Percentiles rank a stretch among this genome's conserved stretches.
These are phyloP conservation scores for Coelopa frigida DNA, from an alignment of 1,140 invertebrate genomes.

Conservation along the genomic window DNA sequence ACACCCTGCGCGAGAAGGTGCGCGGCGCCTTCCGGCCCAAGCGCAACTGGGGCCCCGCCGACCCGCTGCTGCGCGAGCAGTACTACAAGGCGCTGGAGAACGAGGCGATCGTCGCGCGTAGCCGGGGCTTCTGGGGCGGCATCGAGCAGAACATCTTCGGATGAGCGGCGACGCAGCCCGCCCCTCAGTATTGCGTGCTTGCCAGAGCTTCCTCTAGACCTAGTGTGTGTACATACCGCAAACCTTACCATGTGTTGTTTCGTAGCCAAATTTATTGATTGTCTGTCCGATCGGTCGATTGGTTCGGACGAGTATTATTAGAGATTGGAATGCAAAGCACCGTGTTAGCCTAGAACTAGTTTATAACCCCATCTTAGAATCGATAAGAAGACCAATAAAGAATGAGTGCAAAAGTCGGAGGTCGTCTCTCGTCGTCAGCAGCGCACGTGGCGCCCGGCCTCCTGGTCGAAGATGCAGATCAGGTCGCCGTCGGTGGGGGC, in stretches of 20 bases:
- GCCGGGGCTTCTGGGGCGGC: conserved; percentile 26
- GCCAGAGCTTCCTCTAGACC: background rate
- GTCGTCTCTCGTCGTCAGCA: no score
- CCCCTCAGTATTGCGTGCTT: background rate
- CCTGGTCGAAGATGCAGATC: conserved; percentile 11
- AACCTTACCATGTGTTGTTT: background rate
- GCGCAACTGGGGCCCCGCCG: conserved; percentile 51
- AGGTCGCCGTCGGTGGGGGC: conserved; percentile 11
- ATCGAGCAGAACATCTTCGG: conserved; percentile 36
- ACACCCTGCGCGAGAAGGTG: conserved; percentile 44
- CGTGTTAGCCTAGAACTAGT: no score
- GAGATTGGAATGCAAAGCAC: no score
- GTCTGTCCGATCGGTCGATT: no score
- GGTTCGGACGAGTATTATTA: no score
- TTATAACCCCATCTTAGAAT: background rate
- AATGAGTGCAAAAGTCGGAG: background rate
- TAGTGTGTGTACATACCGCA: background rate
- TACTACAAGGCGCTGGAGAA: conserved; percentile 36
- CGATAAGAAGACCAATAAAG: background rate
- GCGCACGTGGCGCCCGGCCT: no score
- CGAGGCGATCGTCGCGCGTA: conserved; percentile 21
- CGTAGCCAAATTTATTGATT: no score
- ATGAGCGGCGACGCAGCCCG: conserved; percentile 1
- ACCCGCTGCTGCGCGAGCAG: conserved; percentile 33
- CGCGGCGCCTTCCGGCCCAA: conserved; percentile 45